Base-by-base conservation (phyloP, 2,797 vertebrate species). In the Hydrolagus colliei region DNA sequence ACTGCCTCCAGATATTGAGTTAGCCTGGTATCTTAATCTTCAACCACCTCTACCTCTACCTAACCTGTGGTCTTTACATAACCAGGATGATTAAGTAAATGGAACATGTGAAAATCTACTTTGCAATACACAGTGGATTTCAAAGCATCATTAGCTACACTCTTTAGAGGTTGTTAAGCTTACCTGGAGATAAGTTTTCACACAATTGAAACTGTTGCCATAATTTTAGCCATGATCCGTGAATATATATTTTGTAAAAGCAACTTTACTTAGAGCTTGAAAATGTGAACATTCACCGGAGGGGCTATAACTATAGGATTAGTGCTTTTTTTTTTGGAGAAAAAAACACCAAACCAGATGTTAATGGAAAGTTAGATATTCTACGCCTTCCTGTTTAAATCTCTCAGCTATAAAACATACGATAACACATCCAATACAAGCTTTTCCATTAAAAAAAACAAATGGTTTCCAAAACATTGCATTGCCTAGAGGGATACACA, bases 401-500 rank as follows among this genome's bases (percentile, higher is more conserved):
- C 27, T 63, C 41, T 84, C 32, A n/a, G 79, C 52, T 32, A 71
- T 71, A 84, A 84, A 84, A 84, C 79, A 84, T 71, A 71, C 10
- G 9, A 52, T 84, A 84, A 84, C 65, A 84, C 27, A 9, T 84
- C 65, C 32, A 84, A 71, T 35, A 20, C 65, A 84, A 67, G 52
- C 18, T 52, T 84, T 68, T 32, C 79, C 16, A 84, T 41, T 82
- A 82, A 80, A 82, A 67, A 27, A 0, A 67, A 32, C 62, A 35
- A 80, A 82, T 82, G 63, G 22, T 68, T 82, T 82, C 78, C 78
- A 82, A 20, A 84, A 84, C 71, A 84, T 20, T 68, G 79, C 16
- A 84, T 63, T 71, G 79, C 65, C 71, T 67, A 10, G 12, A 67
- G 79, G 79, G 41, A 71, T 84, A 71, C 27, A 71, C 0, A 71